Conservation (phyloP, 2,888 invertebrate genomes). For the Gisinianus flammeolus region DNA sequence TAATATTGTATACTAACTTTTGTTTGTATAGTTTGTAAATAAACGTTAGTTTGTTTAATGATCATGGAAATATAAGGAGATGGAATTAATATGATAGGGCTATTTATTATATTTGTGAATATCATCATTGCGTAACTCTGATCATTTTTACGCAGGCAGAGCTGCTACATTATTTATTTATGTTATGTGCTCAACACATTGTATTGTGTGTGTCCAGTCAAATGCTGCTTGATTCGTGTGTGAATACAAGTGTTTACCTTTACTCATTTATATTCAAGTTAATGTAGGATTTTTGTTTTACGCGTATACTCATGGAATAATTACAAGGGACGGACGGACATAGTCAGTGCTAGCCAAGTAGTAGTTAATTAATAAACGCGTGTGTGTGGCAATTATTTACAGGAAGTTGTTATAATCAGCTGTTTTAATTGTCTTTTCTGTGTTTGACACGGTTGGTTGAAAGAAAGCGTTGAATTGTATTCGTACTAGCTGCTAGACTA, state of each 20-base stretch:
- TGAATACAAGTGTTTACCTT: conserved; percentile 16
- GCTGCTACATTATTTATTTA: not conserved
- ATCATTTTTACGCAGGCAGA: too few species aligned
- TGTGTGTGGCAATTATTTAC: conserved; percentile 42
- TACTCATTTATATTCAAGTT: not conserved
- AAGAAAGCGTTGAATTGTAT: not conserved
- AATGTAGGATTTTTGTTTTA: conserved; percentile 4
- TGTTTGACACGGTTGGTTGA: conserved; percentile 31
- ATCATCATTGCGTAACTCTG: too few species aligned
- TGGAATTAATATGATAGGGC: not conserved
- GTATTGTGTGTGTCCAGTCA: not conserved
- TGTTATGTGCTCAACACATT: not conserved
- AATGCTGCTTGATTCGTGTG: not conserved
- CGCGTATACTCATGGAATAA: conserved; percentile 24
- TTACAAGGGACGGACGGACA: conserved; percentile 27
- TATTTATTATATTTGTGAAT: too few species aligned
- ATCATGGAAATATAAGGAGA: not conserved
- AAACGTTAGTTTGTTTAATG: not conserved
- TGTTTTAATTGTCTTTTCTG: conserved; percentile 39
- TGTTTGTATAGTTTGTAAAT: not conserved
- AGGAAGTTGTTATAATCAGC: conserved; percentile 43
- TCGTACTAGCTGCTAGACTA: not conserved
- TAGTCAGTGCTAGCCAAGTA: conserved; percentile 20
- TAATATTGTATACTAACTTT: too few species aligned
- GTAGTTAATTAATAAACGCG: conserved; percentile 44